Base-by-base conservation (phyloP, 2,113 vertebrate genomes). In the Oryzias curvinotus region DNA sequence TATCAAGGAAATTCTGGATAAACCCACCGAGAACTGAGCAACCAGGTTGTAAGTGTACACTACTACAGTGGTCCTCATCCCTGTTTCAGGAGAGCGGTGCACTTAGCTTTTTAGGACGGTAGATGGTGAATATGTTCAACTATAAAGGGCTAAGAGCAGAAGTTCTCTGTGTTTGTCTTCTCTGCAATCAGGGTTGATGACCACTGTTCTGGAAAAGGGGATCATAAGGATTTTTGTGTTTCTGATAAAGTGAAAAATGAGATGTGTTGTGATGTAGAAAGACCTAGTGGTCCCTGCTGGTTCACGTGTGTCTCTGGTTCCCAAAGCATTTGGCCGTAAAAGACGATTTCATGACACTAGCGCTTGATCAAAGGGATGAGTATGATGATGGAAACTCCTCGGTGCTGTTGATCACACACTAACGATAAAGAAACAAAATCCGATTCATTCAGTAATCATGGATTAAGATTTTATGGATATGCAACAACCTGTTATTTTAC, bases 1-100 rank as follows among this genome's bases (percentile, higher is more conserved):
- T 62, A 85, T 96, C 28, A 91, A 92, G 53, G 87, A 86, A n/a
- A 85, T 96, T 62, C 81, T 96, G 72, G 92, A 92, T 21, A 89
- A 78, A 25, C 87, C 86, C 5, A 72, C 73, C 8, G 88, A 90
- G 55, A 87, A 90, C 73, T 91, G 77, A 92, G 55, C 49, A 54
- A 42, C 18, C 57, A 67, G 25, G 19, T 42, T 52, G 65, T 50
- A 65, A 59, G 64, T 44, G 5, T 49, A 82, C 80, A 85, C 78
- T 82, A 82, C 71, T 13, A 18, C 72, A 80, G 83, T 84, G 81
- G 75, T 84, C 77, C 62, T 72, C 51, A 44, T 47, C 58, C 68
- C 77, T 83, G 73, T 68, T 68, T 63, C 41, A 62, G 58, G 68
- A 73, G 73, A 68, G 54, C 30, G 8, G 44, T 60, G 43, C 65